These are phyloP conservation scores for Thunnus thynnus DNA, from an alignment of 2,113 vertebrate genomes.

Conservation along the genomic window DNA sequence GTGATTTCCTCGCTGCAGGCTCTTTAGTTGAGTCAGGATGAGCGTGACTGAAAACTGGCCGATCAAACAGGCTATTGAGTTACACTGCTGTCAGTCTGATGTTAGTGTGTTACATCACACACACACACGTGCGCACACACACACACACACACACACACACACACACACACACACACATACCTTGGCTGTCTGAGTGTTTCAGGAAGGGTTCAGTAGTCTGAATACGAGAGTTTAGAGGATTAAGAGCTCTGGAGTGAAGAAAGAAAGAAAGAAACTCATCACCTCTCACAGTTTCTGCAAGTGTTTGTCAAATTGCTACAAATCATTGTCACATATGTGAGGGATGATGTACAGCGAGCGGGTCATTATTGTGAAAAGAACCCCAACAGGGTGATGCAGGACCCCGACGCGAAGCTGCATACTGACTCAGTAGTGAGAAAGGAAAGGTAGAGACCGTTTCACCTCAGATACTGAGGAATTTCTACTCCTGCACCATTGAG, in stretches of 20 bases:
- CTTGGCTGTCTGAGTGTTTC: conserved; percentile 30
- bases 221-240: conserved; percentile 36
- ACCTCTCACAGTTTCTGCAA: not conserved
- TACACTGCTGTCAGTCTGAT: conserved; percentile 45
- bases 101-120: conserved; percentile 35
- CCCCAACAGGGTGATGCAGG: no score
- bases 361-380: no score
- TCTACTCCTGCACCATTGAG: no score
- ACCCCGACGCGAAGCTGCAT: no score
- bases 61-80: conserved; percentile 44
- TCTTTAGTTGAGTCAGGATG: conserved; percentile 59
- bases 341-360: no score
- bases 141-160: conserved; percentile 1
- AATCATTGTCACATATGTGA: not conserved
- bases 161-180: no score
- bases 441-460: no score
- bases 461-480: no score
- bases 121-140: conserved; percentile 23
- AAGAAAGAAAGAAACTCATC: not conserved
- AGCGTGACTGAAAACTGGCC: conserved; percentile 16
- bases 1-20: conserved; percentile 46
- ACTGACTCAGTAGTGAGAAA: no score
- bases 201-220: conserved; percentile 21
- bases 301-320: not conserved
- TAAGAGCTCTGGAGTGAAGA: conserved; percentile 40